These are phyloP conservation scores for Calephelis virginiensis DNA, from an alignment of 1,140 invertebrate species.

Conservation along the genomic window DNA sequence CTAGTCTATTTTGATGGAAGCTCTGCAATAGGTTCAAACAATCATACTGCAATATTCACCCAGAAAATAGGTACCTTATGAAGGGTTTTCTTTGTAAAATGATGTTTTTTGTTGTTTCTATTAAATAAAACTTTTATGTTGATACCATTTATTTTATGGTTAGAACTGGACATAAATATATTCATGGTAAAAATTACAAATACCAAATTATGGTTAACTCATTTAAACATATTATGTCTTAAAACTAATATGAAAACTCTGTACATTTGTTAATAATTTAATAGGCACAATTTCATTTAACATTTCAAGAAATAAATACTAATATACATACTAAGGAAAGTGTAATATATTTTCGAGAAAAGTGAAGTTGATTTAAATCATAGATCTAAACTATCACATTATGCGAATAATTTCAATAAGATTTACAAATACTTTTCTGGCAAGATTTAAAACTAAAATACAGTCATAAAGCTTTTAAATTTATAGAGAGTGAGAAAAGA, in stretches of 20 bases:
- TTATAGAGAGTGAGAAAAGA: constrained; percentile 73
- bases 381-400: constrained; percentile 74
- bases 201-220: constrained; percentile 66
- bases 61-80: too few relatives aligned
- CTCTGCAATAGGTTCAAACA: too few relatives aligned
- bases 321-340: constrained; percentile 12
- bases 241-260: constrained; percentile 63
- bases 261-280: constrained; percentile 48
- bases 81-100: too few relatives aligned
- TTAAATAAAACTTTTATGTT: constrained; percentile 21
- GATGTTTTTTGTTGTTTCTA: background rate
- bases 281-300: constrained; percentile 41
- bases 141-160: constrained; percentile 72
- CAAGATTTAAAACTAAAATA: constrained; percentile 69
- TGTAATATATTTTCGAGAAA: constrained; percentile 7
- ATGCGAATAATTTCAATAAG: constrained; percentile 56
- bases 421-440: constrained; percentile 71
- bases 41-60: too few relatives aligned
- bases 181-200: constrained; percentile 43
- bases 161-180: constrained; percentile 71
- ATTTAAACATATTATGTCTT: constrained; percentile 54
- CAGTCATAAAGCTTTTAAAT: constrained; percentile 60
- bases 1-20: too few relatives aligned
- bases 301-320: constrained; percentile 30
- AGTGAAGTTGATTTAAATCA: constrained; percentile 28